Conservation (phyloP, 1,140 invertebrate species). For the Ooceraea biroi region DNA sequence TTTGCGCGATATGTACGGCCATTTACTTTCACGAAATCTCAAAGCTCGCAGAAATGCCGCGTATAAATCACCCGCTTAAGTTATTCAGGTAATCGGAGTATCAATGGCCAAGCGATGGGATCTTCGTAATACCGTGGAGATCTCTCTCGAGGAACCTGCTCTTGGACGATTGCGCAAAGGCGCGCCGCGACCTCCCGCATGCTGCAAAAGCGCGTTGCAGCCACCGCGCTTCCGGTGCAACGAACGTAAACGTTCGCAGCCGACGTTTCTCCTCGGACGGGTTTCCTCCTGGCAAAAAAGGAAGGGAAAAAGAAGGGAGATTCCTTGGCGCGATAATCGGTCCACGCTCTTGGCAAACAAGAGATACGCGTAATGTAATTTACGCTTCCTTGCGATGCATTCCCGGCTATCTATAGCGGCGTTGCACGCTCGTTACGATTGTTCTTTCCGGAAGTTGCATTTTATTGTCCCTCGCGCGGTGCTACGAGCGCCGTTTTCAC, state of each 20-base stretch:
- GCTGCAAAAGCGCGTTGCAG: conserved; percentile 13
- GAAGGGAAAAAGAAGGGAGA: conserved; percentile 7
- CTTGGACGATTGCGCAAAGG: conserved; percentile 31
- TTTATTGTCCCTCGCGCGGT: conserved; percentile 48
- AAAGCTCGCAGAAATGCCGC: background rate
- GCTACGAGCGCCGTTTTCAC: conserved; percentile 42
- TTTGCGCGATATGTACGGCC: conserved; percentile 2
- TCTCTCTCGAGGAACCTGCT: background rate
- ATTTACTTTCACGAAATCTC: conserved; percentile 50
- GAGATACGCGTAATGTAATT: conserved; percentile 52
- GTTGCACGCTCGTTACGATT: conserved; percentile 67
- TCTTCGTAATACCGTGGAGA: background rate
- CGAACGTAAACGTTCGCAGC: conserved; percentile 4
- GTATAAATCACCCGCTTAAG: background rate
- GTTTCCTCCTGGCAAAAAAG: conserved; percentile 26
- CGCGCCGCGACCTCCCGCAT: conserved; percentile 6
- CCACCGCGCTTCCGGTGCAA: conserved; percentile 53
- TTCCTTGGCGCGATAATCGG: conserved; percentile 52
- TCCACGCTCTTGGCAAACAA: conserved; percentile 39
- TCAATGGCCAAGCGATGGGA: background rate
- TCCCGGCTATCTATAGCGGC: conserved; percentile 40
- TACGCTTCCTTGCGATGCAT: conserved; percentile 55
- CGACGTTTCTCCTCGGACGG: conserved; percentile 24
- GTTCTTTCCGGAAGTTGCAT: conserved; percentile 58
- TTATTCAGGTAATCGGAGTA: background rate